phyloP scores from a whole-genome alignment of 2,888 invertebrate genomes.

The Argyresthia albistria region DNA sequence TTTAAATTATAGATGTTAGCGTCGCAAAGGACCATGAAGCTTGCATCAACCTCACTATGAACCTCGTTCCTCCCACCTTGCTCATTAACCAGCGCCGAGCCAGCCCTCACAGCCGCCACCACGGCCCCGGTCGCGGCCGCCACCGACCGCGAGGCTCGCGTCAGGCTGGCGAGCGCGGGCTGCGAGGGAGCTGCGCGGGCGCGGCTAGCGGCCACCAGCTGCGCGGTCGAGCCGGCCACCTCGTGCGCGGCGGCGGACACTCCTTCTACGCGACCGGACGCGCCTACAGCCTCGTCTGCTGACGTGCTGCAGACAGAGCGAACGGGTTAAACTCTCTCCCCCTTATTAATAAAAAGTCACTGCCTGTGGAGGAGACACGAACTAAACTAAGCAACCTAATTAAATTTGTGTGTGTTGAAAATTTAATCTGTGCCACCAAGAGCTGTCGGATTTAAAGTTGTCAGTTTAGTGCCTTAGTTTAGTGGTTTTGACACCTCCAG shows the following conservation, averaged over 20 bases:
- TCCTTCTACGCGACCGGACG: slow-evolving; percentile 91
- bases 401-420: too few relatives aligned
- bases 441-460: too few relatives aligned
- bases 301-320: slow-evolving; percentile 75
- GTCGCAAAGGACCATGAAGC: too few relatives aligned
- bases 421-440: too few relatives aligned
- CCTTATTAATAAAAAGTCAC: too few relatives aligned
- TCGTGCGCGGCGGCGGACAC: slow-evolving; percentile 97
- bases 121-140: slow-evolving; percentile 88
- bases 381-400: too few relatives aligned
- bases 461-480: too few relatives aligned
- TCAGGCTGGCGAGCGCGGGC: slow-evolving; percentile 82
- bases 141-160: slow-evolving; percentile 76
- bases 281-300: slow-evolving; percentile 92
- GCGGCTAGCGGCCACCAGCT: slow-evolving; percentile 95
- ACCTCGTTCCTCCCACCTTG: slow-evolving; percentile 74
- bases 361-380: too few relatives aligned
- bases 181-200: slow-evolving; percentile 94
- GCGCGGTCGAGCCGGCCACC: slow-evolving; percentile 96
- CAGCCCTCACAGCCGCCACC: slow-evolving; percentile 87
- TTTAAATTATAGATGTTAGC: too few relatives aligned
- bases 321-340: too few relatives aligned
- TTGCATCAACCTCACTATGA: too few relatives aligned
- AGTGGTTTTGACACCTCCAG: too few relatives aligned
- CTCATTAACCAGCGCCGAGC: slow-evolving; percentile 82